Conservation (phyloP, 2,113 vertebrate genomes). For the Mixornis gularis region DNA sequence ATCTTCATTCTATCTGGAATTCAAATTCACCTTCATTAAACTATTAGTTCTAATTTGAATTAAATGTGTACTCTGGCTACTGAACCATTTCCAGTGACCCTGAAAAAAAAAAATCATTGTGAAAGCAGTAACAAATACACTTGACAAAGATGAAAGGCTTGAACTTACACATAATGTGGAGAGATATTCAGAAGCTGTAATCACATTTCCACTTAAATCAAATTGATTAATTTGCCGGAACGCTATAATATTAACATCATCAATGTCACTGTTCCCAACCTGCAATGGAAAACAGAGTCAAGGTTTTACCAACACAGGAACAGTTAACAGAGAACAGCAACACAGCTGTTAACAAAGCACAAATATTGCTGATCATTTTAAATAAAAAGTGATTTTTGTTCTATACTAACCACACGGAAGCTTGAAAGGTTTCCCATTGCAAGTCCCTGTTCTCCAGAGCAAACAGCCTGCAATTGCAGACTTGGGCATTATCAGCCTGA, state of each 20-base stretch:
- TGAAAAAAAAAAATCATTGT: not conserved
- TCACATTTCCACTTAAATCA: conserved; percentile 93
- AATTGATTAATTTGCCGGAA: conserved; percentile 98
- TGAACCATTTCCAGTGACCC: not conserved
- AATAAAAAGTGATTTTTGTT: not conserved
- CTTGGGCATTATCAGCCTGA: not conserved
- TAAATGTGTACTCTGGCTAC: not conserved
- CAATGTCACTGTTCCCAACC: conserved; percentile 90
- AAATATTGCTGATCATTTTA: not conserved
- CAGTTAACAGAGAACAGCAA: not conserved
- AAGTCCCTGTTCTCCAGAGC: not conserved
- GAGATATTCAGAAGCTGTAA: conserved; percentile 89
- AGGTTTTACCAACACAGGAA: not conserved
- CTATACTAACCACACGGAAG: not conserved
- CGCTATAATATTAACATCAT: conserved; percentile 90
- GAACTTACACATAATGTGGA: conserved; percentile 86
- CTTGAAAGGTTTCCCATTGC: not conserved
- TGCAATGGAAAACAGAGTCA: conserved; percentile 28
- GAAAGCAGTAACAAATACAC: not conserved
- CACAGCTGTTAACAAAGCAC: not conserved
- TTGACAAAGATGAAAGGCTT: not conserved
- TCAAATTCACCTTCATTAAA: not conserved
- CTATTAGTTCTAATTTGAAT: not conserved
- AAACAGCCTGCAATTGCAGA: not conserved
- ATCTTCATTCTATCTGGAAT: not conserved